Evolutionary conservation across 2,797 vertebrate species (phyloP).

Genomic region (Remorina albescens): DNA sequence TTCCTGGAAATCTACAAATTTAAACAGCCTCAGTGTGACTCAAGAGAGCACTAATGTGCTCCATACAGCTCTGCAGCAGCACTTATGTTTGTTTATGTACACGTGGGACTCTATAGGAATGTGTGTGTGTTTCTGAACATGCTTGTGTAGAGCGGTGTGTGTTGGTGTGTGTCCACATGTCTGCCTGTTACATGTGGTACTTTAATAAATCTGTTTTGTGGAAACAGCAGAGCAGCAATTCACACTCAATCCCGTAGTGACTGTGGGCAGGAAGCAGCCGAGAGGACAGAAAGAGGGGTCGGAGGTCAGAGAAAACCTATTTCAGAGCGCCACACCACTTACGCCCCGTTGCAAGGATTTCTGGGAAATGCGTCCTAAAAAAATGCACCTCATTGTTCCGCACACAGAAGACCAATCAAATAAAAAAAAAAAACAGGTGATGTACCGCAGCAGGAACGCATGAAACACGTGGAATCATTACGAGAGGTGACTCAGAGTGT

Average conservation of each 20-base stretch:
- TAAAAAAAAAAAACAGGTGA: constrained; percentile 10
- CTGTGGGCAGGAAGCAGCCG: constrained; percentile 15
- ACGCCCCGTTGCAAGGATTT: not conserved
- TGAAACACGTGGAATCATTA: constrained; percentile 13
- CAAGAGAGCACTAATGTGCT: not conserved
- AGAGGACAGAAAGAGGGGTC: constrained; percentile 1
- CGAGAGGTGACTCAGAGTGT: not conserved
- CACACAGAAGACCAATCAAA: not conserved
- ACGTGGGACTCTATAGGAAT: not conserved
- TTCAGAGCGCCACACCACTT: constrained; percentile 4
- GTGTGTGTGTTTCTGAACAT: not conserved
- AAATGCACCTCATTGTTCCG: constrained; percentile 23
- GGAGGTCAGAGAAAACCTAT: constrained; percentile 34
- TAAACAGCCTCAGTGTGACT: not conserved
- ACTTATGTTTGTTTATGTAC: not conserved
- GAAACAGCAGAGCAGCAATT: constrained; percentile 11
- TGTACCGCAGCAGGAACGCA: constrained; percentile 28
- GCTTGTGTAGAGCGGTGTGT: not conserved
- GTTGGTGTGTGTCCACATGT: not conserved
- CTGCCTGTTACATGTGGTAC: not conserved
- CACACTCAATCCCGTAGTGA: not conserved
- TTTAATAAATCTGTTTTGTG: constrained; percentile 12
- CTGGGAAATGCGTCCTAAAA: constrained; percentile 35
- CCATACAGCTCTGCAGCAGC: not conserved
- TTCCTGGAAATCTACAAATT: constrained; percentile 8